Conservation (phyloP, 2,888 invertebrate species). For the Hypercompe scribonia region DNA sequence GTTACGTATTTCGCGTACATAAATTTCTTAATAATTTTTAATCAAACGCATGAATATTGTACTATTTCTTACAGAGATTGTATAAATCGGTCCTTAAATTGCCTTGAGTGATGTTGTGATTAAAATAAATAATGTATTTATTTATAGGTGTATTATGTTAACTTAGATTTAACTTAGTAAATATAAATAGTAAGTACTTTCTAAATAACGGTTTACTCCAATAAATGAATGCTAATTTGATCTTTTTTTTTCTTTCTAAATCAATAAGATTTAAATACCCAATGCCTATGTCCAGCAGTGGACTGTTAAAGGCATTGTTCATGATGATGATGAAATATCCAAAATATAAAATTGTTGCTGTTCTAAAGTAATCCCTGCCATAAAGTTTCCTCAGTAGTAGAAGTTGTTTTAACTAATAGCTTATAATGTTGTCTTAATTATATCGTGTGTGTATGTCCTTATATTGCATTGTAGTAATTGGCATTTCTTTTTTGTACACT, state of each 20-base stretch:
- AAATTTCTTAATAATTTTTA: constrained; percentile 21
- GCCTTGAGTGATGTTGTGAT: constrained; percentile 77
- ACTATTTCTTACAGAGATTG: constrained; percentile 31
- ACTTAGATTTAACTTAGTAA: constrained; percentile 41
- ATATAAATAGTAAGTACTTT: constrained; percentile 61
- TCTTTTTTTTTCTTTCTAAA: constrained; percentile 42
- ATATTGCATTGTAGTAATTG: too few relatives aligned
- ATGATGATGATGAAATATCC: too few relatives aligned
- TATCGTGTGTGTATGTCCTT: too few relatives aligned
- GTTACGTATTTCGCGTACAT: constrained; percentile 27
- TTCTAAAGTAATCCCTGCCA: too few relatives aligned
- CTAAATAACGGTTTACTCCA: constrained; percentile 71
- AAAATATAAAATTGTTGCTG: too few relatives aligned
- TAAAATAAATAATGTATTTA: constrained; percentile 71
- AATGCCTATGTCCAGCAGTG: too few relatives aligned
- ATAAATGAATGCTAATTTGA: constrained; percentile 70
- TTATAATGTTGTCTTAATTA: too few relatives aligned
- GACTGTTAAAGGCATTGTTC: too few relatives aligned
- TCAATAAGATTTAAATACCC: too few relatives aligned
- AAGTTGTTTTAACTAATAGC: too few relatives aligned
- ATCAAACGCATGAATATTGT: constrained; percentile 19
- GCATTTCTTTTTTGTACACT: too few relatives aligned
- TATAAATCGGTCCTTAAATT: constrained; percentile 51
- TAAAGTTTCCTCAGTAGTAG: too few relatives aligned
- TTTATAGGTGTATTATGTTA: constrained; percentile 62